Evolutionary conservation across 2,113 vertebrate genomes (phyloP).

Genomic region (Gallinago undulata): DNA sequence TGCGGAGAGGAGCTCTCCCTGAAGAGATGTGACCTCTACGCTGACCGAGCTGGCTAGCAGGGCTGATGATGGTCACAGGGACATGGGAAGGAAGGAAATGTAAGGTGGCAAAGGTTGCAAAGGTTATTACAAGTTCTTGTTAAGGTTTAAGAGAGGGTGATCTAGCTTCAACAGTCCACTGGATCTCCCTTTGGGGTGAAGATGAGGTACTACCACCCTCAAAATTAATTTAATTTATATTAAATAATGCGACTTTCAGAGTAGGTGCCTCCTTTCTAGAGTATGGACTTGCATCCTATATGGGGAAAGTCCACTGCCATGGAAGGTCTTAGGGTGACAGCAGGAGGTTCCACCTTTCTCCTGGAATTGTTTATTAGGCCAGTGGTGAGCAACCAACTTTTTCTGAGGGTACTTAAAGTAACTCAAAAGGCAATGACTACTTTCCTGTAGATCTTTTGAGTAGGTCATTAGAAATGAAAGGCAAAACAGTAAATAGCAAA

Average conservation of each 20-base stretch:
- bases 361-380: background rate
- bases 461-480: background rate
- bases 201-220: background rate
- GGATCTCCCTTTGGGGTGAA: background rate
- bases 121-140: background rate
- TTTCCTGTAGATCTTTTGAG: background rate
- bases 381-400: background rate
- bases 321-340: background rate
- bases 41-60: accelerated
- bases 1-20: accelerated
- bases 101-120: background rate
- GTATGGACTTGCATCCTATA: background rate
- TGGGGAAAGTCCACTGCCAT: background rate
- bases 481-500: background rate
- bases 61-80: background rate
- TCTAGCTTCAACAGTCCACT: background rate
- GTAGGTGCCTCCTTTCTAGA: background rate
- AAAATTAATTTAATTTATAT: background rate
- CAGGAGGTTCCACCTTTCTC: background rate
- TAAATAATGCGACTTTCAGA: background rate
- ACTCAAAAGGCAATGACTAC: background rate
- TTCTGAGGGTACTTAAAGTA: background rate
- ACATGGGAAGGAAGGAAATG: background rate
- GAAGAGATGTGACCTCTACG: background rate
- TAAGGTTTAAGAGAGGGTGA: background rate